Evolutionary conservation across 53 echinoderm and acorn worm genomes (phyloP).

Genomic region (Apostichopus leukothele): DNA sequence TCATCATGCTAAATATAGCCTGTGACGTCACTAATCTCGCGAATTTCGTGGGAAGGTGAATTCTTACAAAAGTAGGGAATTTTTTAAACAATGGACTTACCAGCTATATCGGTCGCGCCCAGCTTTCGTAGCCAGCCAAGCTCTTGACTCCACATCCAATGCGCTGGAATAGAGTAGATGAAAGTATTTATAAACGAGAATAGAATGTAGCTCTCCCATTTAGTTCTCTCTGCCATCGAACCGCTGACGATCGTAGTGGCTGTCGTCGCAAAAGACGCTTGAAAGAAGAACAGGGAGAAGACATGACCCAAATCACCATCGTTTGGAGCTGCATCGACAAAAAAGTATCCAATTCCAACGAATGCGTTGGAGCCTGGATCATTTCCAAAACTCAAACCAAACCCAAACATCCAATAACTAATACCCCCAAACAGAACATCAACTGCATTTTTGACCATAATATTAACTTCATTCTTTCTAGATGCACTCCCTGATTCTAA

Average conservation of each 20-base stretch:
- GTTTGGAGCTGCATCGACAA: constrained; percentile 59
- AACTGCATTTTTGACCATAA: constrained; percentile 96
- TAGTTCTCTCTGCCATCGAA: constrained; percentile 88
- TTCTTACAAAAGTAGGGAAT: no score
- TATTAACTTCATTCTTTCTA: constrained; percentile 93
- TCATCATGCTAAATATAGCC: no score
- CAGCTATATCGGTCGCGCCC: constrained; percentile 85
- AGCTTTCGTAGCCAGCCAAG: constrained; percentile 72
- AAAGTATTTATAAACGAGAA: constrained; percentile 90
- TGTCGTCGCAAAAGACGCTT: constrained; percentile 90
- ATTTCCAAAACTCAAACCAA: constrained; percentile 76
- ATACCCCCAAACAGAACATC: constrained; percentile 92
- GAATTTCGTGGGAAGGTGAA: no score
- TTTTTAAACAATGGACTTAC: background rate
- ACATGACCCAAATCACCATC: constrained; percentile 63
- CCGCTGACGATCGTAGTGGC: constrained; percentile 89
- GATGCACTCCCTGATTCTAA: constrained; percentile 91
- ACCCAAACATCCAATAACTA: constrained; percentile 93
- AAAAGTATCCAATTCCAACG: constrained; percentile 81
- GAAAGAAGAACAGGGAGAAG: constrained; percentile 89
- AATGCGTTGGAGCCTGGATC: constrained; percentile 64
- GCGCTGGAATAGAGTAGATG: constrained; percentile 77
- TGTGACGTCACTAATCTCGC: no score
- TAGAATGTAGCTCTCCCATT: constrained; percentile 78
- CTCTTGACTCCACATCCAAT: constrained; percentile 79